phyloP scores from a whole-genome alignment of 2,797 vertebrate species.

The Diglossa cyanea region DNA sequence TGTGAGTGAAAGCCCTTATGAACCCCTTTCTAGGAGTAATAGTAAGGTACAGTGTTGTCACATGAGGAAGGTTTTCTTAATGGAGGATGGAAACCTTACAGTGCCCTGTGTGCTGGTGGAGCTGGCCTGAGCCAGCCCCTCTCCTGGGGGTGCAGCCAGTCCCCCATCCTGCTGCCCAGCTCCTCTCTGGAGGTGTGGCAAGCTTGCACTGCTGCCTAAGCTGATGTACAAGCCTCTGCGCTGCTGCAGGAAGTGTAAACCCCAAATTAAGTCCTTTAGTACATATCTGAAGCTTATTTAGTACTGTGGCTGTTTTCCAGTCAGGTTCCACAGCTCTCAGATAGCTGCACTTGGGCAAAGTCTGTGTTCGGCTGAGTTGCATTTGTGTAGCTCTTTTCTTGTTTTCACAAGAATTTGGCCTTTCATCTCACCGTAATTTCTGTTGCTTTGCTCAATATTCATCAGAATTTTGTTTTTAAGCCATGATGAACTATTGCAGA shows the following conservation, averaged over 20 bases:
- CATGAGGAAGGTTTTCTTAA: not conserved
- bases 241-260: not conserved
- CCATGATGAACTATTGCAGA: not conserved
- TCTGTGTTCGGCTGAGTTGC: not conserved
- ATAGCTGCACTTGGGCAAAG: not conserved
- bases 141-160: not conserved
- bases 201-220: not conserved
- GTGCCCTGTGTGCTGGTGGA: fast-evolving
- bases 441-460: not conserved
- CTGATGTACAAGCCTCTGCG: not conserved
- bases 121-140: not conserved
- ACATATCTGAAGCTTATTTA: not conserved
- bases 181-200: not conserved
- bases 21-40: not conserved
- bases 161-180: not conserved
- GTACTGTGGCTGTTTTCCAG: not conserved
- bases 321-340: not conserved
- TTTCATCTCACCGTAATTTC: not conserved
- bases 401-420: not conserved
- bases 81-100: not conserved
- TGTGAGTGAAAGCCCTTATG: not conserved
- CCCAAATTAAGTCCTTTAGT: not conserved
- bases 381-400: not conserved
- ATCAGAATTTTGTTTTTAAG: not conserved
- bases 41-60: not conserved